phyloP scores from a whole-genome alignment of 2,797 vertebrate species.

The Amblyraja radiata region DNA sequence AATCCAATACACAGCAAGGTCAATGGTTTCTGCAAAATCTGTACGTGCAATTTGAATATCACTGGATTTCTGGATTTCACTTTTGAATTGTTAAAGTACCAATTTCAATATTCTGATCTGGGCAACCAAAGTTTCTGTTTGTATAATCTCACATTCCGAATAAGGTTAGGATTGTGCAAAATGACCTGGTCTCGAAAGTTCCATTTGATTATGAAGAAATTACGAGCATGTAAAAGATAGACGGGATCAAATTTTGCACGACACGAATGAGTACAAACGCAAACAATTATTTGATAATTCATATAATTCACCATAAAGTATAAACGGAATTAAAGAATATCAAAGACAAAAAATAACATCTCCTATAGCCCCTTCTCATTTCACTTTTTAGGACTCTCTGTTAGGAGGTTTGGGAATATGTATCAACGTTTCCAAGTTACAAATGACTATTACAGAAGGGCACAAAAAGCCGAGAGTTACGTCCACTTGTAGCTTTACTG shows the following conservation, averaged over 20 bases:
- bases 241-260: not conserved
- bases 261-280: not conserved
- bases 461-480: not conserved
- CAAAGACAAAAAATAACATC: not conserved
- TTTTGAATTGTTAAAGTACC: not conserved
- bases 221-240: not conserved
- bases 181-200: not conserved
- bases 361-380: not conserved
- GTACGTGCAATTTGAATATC: not conserved
- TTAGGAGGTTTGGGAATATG: not conserved
- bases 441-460: not conserved
- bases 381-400: not conserved
- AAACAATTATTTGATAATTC: not conserved
- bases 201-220: not conserved
- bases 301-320: not conserved
- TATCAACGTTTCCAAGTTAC: not conserved
- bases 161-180: not conserved
- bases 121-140: not conserved
- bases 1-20: not conserved
- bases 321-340: not conserved
- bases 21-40: not conserved
- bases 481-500: not conserved
- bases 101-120: not conserved
- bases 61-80: not conserved
- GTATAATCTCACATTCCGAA: not conserved